Conservation (phyloP, 1,140 invertebrate species). For the Vanessa tameamea region DNA sequence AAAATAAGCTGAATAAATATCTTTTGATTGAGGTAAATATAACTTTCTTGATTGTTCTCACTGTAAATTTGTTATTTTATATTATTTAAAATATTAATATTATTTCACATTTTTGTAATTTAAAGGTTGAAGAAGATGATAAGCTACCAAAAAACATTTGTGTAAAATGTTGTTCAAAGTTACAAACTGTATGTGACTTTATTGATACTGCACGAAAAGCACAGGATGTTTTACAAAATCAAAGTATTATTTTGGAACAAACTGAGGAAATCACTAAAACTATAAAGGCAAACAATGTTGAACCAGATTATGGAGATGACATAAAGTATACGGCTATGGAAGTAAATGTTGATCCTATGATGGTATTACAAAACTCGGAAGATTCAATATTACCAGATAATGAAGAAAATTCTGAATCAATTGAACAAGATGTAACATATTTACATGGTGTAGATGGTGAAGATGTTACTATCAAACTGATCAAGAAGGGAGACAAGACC, state of each 20-base stretch:
- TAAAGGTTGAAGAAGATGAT: slow-evolving; percentile 72
- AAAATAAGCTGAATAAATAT: slow-evolving; percentile 74
- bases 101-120: background rate
- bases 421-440: slow-evolving; percentile 54
- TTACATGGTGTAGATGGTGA: slow-evolving; percentile 62
- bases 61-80: background rate
- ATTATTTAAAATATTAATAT: background rate
- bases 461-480: slow-evolving; percentile 69
- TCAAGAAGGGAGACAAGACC: slow-evolving; percentile 49
- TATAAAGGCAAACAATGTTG: slow-evolving; percentile 41
- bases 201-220: slow-evolving; percentile 70
- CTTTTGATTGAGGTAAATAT: slow-evolving; percentile 72
- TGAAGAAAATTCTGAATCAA: slow-evolving; percentile 38
- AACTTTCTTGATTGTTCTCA: slow-evolving; percentile 2
- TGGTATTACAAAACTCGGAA: slow-evolving; percentile 69
- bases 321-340: slow-evolving; percentile 67
- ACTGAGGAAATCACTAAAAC: slow-evolving; percentile 6
- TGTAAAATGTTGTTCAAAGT: slow-evolving; percentile 71
- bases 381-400: slow-evolving; percentile 37
- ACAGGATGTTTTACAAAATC: slow-evolving; percentile 58
- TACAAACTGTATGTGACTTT: slow-evolving; percentile 76
- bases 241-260: slow-evolving; percentile 48
- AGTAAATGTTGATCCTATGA: slow-evolving; percentile 76
- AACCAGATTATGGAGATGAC: slow-evolving; percentile 47
- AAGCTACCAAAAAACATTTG: slow-evolving; percentile 78